phyloP scores from a whole-genome alignment of 2,113 vertebrate genomes.

The Edolisoma coerulescens region DNA sequence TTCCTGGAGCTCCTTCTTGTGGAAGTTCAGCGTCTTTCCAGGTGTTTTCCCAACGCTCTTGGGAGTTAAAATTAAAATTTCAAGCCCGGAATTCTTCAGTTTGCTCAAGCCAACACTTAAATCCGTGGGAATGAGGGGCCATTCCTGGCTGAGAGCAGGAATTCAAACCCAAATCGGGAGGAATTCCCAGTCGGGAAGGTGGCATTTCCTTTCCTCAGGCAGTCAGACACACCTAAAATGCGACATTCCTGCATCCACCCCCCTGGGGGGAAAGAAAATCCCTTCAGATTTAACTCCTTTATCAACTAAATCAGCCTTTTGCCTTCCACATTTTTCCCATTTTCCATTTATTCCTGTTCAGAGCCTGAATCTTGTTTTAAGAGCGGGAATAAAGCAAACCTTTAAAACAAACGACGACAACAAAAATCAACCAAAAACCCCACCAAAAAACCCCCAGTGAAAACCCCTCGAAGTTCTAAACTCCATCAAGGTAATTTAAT shows the following conservation, averaged over 20 bases:
- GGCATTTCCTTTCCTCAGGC: background rate
- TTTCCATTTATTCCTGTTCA: background rate
- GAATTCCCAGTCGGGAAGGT: background rate
- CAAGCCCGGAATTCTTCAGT: background rate
- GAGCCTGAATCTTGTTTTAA: background rate
- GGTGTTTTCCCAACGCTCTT: background rate
- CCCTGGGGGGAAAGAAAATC: background rate
- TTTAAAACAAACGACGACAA: background rate
- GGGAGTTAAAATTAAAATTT: background rate
- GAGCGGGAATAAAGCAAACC: background rate
- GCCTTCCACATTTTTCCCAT: background rate
- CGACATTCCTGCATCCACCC: background rate
- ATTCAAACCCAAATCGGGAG: background rate
- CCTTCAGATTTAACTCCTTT: background rate
- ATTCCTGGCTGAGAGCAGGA: background rate
- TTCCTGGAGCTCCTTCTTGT: background rate
- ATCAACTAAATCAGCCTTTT: background rate
- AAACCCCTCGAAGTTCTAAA: background rate
- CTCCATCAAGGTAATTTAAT: background rate
- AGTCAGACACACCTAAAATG: background rate
- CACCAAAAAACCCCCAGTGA: fast-evolving
- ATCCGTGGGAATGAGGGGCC: background rate
- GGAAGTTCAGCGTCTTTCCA: background rate
- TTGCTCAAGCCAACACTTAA: background rate
- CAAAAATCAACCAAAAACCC: fast-evolving